phyloP scores from a whole-genome alignment of 2,113 vertebrate genomes.

The Mustela nigripes region DNA sequence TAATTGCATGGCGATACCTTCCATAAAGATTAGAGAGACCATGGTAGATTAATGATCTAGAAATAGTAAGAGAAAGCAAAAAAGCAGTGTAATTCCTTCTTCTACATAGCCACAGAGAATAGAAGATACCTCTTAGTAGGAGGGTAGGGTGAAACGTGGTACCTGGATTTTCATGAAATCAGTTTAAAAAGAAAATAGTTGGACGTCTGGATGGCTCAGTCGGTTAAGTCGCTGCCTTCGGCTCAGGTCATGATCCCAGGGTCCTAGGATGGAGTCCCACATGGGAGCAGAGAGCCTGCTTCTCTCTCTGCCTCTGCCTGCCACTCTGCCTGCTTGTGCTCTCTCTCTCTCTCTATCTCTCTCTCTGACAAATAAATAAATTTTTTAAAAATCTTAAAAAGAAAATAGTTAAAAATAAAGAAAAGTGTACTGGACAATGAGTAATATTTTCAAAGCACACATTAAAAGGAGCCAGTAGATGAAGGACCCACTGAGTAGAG shows the following conservation, averaged over 20 bases:
- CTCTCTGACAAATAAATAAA: too few relatives aligned
- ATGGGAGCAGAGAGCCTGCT: too few relatives aligned
- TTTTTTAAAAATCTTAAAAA: conserved; percentile 7
- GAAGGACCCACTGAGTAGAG: conserved; percentile 26
- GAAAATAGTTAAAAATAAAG: conserved; percentile 25
- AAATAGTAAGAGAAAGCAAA: conserved; percentile 28
- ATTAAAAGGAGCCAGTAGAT: conserved; percentile 38
- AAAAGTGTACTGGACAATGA: background rate
- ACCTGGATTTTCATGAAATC: conserved; percentile 39
- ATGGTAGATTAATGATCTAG: background rate
- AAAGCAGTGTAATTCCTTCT: conserved; percentile 39
- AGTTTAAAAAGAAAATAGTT: conserved; percentile 58
- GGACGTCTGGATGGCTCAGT: too few relatives aligned
- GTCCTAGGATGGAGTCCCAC: too few relatives aligned
- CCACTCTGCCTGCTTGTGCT: too few relatives aligned
- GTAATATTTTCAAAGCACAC: conserved; percentile 7
- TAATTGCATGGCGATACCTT: background rate
- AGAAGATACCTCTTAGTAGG: background rate
- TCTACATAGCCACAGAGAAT: background rate
- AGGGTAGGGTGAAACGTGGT: background rate
- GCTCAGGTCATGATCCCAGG: too few relatives aligned
- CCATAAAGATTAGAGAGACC: background rate
- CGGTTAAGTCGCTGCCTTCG: too few relatives aligned
- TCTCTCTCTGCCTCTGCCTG: too few relatives aligned
- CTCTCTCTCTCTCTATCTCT: too few relatives aligned